Base-by-base conservation (phyloP, 2,888 invertebrate genomes). In the Creontiades dilutus region DNA sequence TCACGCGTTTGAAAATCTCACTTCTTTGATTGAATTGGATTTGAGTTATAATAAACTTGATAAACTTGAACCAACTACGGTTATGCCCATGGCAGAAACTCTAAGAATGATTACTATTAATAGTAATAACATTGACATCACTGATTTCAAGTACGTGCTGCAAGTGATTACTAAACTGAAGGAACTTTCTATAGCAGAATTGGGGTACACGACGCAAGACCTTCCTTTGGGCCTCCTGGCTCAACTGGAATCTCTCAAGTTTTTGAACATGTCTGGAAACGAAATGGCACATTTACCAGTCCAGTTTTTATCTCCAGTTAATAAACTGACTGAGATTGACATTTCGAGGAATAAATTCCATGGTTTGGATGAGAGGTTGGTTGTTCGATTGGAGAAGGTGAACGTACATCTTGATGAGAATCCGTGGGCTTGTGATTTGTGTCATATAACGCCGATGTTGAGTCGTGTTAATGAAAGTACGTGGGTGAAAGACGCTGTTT, bases 21-120 rank as follows among this genome's bases (percentile, higher is more conserved):
- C 96, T 85, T 95, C 95, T 90, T 94, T 97, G 90, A 94, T 94
- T 90, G 95, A 96, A 92, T 93, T 97, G 91, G 96, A 97, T 93
- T 94, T 97, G 90, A 95, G 96, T 91, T 95, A 96, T 93, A 97
- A 97, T 93, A 96, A 96, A 93, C 94, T 97, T 91, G 95, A 95
- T 92, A 94, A 95, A 86, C 94, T 96, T 91, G 96, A 96, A 92
- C 93, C 94, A 61, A 94, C 94, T 91, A 94, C 95, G 0, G 94
- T 96, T 92, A 94, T 94, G 19, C 95, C 95, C 0, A 93, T 95
- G 0, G 94, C 95, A 11, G 95, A 95, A 91, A 95, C 95, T 76
- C 93, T 96, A 89, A 94, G 94, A 92, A 94, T 94, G 82, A 94
- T 97, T 23, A 95, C 96, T 92, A 95, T 97, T 81, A 96, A 96